phyloP scores from a whole-genome alignment of 1,140 invertebrate genomes.

The Cydia splendana region DNA sequence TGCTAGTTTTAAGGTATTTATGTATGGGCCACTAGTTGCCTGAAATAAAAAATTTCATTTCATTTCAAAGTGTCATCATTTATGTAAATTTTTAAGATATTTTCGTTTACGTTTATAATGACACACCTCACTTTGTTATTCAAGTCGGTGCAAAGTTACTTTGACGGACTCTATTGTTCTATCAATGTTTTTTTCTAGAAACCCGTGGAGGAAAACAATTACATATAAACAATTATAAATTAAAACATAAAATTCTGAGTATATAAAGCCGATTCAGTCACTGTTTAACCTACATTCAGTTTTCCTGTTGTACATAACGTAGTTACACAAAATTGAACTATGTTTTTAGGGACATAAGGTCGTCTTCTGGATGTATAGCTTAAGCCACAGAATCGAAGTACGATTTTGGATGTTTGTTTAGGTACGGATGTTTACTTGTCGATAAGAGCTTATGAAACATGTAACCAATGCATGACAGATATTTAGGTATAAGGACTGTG shows the following conservation, averaged over 20 bases:
- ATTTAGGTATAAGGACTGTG: neutral
- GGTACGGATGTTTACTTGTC: slow-evolving; percentile 23
- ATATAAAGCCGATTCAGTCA: neutral
- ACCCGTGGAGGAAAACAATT: neutral
- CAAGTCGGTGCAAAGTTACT: too few relatives aligned
- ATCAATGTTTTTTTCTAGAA: neutral
- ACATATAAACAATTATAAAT: neutral
- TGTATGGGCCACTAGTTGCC: too few relatives aligned
- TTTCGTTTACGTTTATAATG: too few relatives aligned
- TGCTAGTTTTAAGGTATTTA: too few relatives aligned
- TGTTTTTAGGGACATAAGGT: neutral
- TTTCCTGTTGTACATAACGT: slow-evolving; percentile 15
- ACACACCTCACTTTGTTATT: too few relatives aligned
- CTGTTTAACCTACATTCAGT: slow-evolving; percentile 24
- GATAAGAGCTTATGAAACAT: slow-evolving; percentile 23
- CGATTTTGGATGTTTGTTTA: slow-evolving; percentile 28
- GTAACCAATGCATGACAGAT: slow-evolving; percentile 22
- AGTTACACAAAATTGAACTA: neutral
- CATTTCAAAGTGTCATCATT: too few relatives aligned
- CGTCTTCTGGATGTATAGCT: neutral
- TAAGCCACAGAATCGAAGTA: slow-evolving; percentile 5
- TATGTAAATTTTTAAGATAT: too few relatives aligned
- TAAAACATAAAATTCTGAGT: neutral
- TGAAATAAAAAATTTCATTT: too few relatives aligned
- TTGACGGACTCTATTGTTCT: neutral